Conservation (phyloP, 1,140 invertebrate species). For the Drosophila lowei region DNA sequence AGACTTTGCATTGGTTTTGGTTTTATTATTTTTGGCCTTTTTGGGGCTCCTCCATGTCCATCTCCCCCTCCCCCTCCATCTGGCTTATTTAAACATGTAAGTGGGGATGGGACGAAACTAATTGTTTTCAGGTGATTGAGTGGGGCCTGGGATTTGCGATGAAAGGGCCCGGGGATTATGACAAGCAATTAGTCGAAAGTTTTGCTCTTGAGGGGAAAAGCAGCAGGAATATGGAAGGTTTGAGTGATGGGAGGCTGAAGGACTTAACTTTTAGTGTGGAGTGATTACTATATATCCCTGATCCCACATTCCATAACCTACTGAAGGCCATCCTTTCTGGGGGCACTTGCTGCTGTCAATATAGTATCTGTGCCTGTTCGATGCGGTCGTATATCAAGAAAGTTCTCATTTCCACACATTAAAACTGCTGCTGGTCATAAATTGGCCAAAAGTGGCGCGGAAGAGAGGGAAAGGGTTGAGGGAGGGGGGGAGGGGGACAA, state of each 20-base stretch:
- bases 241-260: too few relatives aligned
- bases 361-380: slow-evolving; percentile 41
- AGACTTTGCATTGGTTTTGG: slow-evolving; percentile 11
- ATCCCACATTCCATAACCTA: too few relatives aligned
- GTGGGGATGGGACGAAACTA: background rate
- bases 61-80: background rate
- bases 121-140: slow-evolving; percentile 2
- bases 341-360: slow-evolving; percentile 59
- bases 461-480: background rate
- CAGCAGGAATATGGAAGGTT: too few relatives aligned
- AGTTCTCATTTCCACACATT: slow-evolving; percentile 77
- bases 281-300: too few relatives aligned
- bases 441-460: slow-evolving; percentile 25
- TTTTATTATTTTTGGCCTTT: slow-evolving; percentile 5
- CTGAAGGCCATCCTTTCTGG: background rate
- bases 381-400: slow-evolving; percentile 57
- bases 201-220: background rate
- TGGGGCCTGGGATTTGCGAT: background rate
- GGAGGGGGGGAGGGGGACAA: background rate
- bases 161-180: background rate
- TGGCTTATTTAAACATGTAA: slow-evolving; percentile 7
- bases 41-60: too few relatives aligned
- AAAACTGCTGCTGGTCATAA: slow-evolving; percentile 65
- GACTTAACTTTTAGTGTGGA: too few relatives aligned
- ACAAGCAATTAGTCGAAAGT: background rate